phyloP scores from a whole-genome alignment of 2,888 invertebrate species.

The Agonopterix arenella region DNA sequence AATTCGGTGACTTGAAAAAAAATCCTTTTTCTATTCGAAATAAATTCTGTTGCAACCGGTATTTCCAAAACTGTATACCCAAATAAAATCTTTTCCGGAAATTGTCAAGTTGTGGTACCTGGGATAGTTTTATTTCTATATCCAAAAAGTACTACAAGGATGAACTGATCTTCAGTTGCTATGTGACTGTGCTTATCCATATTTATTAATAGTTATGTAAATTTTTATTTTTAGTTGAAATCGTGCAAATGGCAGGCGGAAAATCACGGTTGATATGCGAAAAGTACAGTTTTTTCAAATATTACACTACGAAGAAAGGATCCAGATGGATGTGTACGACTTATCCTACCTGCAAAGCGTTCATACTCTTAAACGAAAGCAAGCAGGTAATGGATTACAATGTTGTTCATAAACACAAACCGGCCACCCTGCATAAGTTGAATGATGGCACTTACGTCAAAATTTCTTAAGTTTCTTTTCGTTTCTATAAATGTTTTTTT shows the following conservation, averaged over 20 bases:
- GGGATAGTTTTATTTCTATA: too few species aligned
- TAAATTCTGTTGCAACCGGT: too few species aligned
- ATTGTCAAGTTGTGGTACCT: too few species aligned
- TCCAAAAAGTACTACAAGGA: too few species aligned
- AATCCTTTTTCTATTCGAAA: too few species aligned
- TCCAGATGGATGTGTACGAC: not conserved
- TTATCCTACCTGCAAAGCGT: not conserved
- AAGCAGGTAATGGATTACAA: not conserved
- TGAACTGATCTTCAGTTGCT: too few species aligned
- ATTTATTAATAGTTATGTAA: too few species aligned
- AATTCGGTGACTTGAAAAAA: too few species aligned
- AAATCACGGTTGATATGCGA: conserved; percentile 7
- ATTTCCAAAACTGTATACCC: too few species aligned
- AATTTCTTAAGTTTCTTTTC: not conserved
- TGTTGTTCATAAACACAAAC: not conserved
- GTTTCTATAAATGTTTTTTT: too few species aligned
- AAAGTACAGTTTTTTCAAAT: conserved; percentile 3
- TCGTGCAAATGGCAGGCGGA: conserved; percentile 13
- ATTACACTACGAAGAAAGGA: not conserved
- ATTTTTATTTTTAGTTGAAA: conserved; percentile 6
- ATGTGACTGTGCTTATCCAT: too few species aligned
- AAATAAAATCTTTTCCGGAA: too few species aligned
- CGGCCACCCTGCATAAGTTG: not conserved
- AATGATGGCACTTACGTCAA: not conserved
- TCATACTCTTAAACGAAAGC: not conserved